Conservation (phyloP, 2,888 invertebrate species). For the Machimus rusticus region DNA sequence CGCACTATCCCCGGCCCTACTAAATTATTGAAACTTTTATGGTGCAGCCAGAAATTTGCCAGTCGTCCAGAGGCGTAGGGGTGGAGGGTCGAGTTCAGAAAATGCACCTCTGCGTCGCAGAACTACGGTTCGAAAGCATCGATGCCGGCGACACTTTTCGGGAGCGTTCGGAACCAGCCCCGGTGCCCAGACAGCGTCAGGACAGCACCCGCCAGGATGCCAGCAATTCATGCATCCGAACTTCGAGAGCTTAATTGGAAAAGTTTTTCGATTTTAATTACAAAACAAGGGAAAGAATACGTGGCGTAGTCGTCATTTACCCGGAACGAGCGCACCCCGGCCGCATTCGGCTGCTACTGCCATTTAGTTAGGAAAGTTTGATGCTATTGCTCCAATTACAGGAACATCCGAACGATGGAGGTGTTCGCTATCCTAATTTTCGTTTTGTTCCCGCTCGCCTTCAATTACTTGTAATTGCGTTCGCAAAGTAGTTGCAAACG, state of each 20-base stretch:
- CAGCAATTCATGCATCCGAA: background rate
- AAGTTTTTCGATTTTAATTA: constrained; percentile 26
- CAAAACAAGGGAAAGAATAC: constrained; percentile 24
- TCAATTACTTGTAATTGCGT: background rate
- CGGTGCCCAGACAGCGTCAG: background rate
- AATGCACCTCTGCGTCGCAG: background rate
- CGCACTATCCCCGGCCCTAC: background rate
- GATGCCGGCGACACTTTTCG: background rate
- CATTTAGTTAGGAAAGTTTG: constrained; percentile 1
- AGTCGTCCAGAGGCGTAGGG: background rate
- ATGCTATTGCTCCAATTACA: background rate
- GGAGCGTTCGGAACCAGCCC: background rate
- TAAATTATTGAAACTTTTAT: background rate
- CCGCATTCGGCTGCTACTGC: background rate
- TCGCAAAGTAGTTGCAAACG: background rate
- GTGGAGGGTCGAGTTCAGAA: background rate
- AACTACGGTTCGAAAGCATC: background rate
- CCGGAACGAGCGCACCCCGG: background rate
- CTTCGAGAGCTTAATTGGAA: constrained; percentile 18
- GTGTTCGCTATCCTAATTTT: background rate
- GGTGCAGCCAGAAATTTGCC: background rate
- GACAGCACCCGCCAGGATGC: background rate
- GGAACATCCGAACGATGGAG: background rate
- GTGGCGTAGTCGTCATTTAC: background rate
- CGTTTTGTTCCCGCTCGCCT: background rate